A percentile compares a stretch with the other conserved stretches of the same genome.
These are phyloP conservation scores for Procavia capensis DNA, from an alignment of 2,113 vertebrate genomes.

Conservation along the genomic window DNA sequence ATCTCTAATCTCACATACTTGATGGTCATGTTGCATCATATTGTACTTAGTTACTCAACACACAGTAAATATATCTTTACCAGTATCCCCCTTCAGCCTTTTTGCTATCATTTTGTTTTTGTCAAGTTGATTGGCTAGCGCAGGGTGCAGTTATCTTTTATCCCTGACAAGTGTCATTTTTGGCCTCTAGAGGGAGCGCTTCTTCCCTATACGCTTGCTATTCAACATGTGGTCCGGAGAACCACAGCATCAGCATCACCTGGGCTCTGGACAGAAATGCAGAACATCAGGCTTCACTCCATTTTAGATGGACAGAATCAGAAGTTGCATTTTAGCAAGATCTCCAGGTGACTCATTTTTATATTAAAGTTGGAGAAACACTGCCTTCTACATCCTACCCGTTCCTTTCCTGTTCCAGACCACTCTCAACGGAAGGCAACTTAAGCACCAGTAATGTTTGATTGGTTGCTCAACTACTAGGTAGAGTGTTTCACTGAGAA, in stretches of 20 bases:
- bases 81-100: neutral
- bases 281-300: neutral
- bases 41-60: constrained; percentile 17
- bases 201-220: neutral
- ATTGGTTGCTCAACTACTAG: neutral
- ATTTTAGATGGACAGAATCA: neutral
- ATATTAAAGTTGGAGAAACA: constrained; percentile 36
- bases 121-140: neutral
- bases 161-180: neutral
- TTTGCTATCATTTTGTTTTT: neutral
- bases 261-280: neutral
- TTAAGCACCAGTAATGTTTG: neutral
- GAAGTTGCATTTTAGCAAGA: constrained; percentile 25
- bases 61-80: neutral
- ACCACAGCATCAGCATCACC: neutral
- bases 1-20: constrained; percentile 23
- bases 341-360: neutral
- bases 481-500: constrained; percentile 19
- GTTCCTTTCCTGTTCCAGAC: neutral
- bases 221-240: neutral
- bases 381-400: neutral
- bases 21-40: neutral
- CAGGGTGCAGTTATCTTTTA: neutral
- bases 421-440: neutral
- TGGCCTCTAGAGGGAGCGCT: neutral